Evolutionary conservation across 2,113 vertebrate species (phyloP).

Genomic region (Tetrax tetrax): DNA sequence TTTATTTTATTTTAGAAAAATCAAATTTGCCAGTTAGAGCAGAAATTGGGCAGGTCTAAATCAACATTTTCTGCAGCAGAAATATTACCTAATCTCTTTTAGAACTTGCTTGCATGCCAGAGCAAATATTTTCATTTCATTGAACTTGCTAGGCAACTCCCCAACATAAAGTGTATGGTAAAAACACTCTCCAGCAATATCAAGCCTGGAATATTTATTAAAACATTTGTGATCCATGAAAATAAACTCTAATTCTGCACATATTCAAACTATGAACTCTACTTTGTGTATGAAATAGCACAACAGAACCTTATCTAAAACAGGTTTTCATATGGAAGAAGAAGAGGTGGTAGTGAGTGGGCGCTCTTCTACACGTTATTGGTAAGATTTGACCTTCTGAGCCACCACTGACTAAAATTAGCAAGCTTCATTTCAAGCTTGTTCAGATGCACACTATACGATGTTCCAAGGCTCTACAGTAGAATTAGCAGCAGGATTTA

Average conservation of each 20-base stretch:
- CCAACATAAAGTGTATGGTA: background rate
- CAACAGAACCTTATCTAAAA: background rate
- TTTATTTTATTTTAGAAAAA: background rate
- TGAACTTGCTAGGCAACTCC: constrained; percentile 45
- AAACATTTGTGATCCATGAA: constrained; percentile 29
- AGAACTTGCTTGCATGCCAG: constrained; percentile 29
- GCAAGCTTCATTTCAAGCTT: background rate
- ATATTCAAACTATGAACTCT: background rate
- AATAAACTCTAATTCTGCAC: constrained; percentile 18
- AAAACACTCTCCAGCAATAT: background rate
- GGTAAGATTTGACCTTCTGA: constrained; percentile 8
- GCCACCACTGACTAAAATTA: constrained; percentile 26
- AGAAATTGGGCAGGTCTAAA: background rate
- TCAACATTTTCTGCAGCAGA: background rate
- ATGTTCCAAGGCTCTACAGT: background rate
- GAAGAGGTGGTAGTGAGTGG: background rate
- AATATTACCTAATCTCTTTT: constrained; percentile 24
- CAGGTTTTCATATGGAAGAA: background rate
- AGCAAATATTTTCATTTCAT: constrained; percentile 60
- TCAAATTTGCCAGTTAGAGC: background rate
- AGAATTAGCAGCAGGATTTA: background rate
- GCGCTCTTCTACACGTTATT: background rate
- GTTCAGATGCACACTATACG: background rate
- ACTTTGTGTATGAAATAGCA: background rate
- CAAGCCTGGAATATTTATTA: constrained; percentile 10